Evolutionary conservation across 2,113 vertebrate species (phyloP).

Genomic region (Gorsachius goisagi): DNA sequence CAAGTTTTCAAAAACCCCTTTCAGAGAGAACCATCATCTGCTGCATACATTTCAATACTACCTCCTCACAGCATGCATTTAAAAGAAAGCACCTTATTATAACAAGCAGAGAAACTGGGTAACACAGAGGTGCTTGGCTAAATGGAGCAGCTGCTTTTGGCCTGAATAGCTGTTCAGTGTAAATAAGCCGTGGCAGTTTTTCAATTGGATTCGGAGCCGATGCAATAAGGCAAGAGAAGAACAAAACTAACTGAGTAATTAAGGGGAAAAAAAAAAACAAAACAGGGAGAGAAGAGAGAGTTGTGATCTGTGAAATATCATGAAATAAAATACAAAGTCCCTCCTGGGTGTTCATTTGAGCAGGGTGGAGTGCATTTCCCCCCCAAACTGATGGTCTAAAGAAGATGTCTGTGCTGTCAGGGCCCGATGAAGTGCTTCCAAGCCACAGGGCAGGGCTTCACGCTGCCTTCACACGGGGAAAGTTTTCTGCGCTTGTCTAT

Average conservation of each 20-base stretch:
- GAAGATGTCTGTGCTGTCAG: constrained; percentile 66
- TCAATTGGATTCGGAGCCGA: neutral
- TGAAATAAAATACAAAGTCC: neutral
- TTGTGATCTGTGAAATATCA: neutral
- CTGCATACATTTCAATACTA: neutral
- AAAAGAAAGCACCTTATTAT: constrained; percentile 35
- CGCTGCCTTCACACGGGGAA: constrained; percentile 48
- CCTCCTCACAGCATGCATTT: neutral
- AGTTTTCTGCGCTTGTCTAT: constrained; percentile 55
- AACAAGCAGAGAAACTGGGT: neutral
- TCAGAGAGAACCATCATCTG: neutral
- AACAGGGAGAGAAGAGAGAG: neutral
- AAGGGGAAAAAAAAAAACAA: neutral
- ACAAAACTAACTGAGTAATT: neutral
- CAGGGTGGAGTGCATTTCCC: neutral
- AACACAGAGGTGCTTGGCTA: constrained; percentile 6
- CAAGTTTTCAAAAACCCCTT: neutral
- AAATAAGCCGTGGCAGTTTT: constrained; percentile 1
- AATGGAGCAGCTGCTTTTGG: constrained; percentile 34
- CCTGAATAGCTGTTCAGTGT: neutral
- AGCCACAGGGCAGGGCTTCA: constrained; percentile 73
- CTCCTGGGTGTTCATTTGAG: neutral
- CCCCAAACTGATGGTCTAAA: neutral
- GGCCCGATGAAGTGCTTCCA: constrained; percentile 57
- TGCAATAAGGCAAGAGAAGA: neutral